A percentile compares a stretch with the other conserved stretches of the same genome.
Conservation (phyloP, 2,113 vertebrate genomes). For the Chaetura pelagica region DNA sequence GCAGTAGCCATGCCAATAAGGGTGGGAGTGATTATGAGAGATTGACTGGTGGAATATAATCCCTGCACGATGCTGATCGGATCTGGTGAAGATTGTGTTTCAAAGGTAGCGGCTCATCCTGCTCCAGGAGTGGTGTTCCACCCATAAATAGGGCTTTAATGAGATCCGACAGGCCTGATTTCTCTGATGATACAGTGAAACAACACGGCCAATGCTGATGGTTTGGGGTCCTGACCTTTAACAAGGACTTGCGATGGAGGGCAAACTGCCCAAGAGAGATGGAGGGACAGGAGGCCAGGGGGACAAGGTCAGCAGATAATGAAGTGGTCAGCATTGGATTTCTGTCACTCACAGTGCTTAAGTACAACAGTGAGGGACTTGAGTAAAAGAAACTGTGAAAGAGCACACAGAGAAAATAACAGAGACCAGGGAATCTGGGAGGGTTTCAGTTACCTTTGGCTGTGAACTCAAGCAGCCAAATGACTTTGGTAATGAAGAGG, state of each 20-base stretch:
- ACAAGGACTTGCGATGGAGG: constrained; percentile 81
- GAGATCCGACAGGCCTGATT: constrained; percentile 73
- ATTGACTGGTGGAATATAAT: constrained; percentile 38
- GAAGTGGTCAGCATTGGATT: constrained; percentile 95
- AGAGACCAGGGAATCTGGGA: neutral
- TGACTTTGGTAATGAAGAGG: constrained; percentile 51
- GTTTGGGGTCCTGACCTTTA: constrained; percentile 86
- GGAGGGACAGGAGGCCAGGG: constrained; percentile 79
- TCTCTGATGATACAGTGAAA: constrained; percentile 75
- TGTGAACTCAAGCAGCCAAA: neutral
- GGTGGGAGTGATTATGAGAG: constrained; percentile 33
- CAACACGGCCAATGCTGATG: constrained; percentile 72
- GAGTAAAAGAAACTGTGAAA: constrained; percentile 43
- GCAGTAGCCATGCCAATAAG: constrained; percentile 20
- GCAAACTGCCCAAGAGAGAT: constrained; percentile 83
- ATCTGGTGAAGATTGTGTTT: constrained; percentile 48
- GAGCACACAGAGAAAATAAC: constrained; percentile 56
- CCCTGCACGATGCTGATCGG: neutral
- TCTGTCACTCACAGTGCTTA: constrained; percentile 87
- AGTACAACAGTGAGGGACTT: constrained; percentile 65
- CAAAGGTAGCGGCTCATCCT: constrained; percentile 61
- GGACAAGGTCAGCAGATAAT: constrained; percentile 87
- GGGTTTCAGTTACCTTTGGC: neutral
- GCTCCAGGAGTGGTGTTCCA: neutral
- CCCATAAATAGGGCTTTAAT: constrained; percentile 66